Base-by-base conservation (phyloP, 2,888 invertebrate species). In the Argyresthia goedartella region DNA sequence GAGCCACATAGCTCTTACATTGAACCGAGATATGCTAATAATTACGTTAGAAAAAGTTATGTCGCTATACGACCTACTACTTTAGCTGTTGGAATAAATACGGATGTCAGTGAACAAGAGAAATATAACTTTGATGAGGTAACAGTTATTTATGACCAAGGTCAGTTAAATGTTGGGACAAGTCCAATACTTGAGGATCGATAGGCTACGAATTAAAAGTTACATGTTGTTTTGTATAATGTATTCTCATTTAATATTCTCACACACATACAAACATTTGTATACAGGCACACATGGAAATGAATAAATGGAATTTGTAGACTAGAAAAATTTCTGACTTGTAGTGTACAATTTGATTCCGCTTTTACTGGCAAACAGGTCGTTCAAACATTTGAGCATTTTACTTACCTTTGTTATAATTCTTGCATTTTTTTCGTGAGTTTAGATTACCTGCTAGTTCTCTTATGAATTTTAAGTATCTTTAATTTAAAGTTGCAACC, bases 111-210 rank as follows among this genome's bases (percentile, higher is more conserved):
- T 25, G 25, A 46, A n/a, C 41, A 44, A 14, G 13, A 47, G 8
- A 47, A 47, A 16, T 6, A 16, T 9, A 15, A n/a, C 7, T 33
- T 52, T 15, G 43, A 51, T 33, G 54, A 57, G 48, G 34, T 53
- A 16, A 53, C 58, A n/a, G 52, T 56, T n/a, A 59, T 59, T 45
- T 59, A 59, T 15, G 59, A 59, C 45, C 43, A 54, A 44, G 36
- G 49, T 42, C 59, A 59, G 35, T 48, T 53, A 43, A 13, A 58
- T 56, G 45, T 55, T 52, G 47, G 49, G 50, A 3, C 34, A 54
- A 49, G 54, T 50, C 35, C 50, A 8, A 41, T 53, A 8, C 14
- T 41, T 8, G 50, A 50, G 39, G 33, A 50, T 36, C 39, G 10
- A 39, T 8, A 39, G 10, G 8, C 8, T 11, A 11, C 39, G 39